Evolutionary conservation across 2,113 vertebrate species (phyloP).

Genomic region (Corythoichthys haematopterus): DNA sequence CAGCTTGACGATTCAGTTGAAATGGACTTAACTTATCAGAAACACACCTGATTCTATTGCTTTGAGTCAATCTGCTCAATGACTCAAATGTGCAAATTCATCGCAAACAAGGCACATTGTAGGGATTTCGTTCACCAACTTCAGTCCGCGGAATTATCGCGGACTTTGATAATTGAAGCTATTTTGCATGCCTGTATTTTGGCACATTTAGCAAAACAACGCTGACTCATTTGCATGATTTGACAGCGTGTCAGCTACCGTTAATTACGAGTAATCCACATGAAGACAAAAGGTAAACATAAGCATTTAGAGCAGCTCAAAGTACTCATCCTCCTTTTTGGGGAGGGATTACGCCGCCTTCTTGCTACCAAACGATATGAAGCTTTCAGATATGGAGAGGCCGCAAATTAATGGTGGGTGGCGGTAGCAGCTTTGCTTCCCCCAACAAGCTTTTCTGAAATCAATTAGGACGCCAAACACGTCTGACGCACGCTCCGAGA

Average conservation of each 20-base stretch:
- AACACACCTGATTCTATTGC: too few species aligned
- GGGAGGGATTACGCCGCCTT: background rate
- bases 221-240: constrained; percentile 29
- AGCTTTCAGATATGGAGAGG: constrained; percentile 23
- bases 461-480: constrained; percentile 50
- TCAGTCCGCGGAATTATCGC: background rate
- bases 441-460: constrained; percentile 31
- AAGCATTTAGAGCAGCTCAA: constrained; percentile 34
- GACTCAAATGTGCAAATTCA: constrained; percentile 8
- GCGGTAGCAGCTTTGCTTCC: constrained; percentile 35
- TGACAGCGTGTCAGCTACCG: constrained; percentile 37
- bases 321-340: constrained; percentile 12
- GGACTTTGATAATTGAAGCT: background rate
- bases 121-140: background rate
- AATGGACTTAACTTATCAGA: background rate
- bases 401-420: constrained; percentile 49
- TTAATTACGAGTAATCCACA: constrained; percentile 62
- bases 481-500: constrained; percentile 33
- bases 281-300: constrained; percentile 64
- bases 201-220: background rate
- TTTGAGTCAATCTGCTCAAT: too few species aligned
- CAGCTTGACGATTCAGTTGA: too few species aligned
- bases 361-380: background rate
- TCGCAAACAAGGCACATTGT: background rate
- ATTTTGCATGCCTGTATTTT: constrained; percentile 7